A percentile compares a stretch with the other conserved stretches of the same genome.
These are phyloP conservation scores for Nomada ruficornis DNA, from an alignment of 2,888 invertebrate species.

Conservation along the genomic window DNA sequence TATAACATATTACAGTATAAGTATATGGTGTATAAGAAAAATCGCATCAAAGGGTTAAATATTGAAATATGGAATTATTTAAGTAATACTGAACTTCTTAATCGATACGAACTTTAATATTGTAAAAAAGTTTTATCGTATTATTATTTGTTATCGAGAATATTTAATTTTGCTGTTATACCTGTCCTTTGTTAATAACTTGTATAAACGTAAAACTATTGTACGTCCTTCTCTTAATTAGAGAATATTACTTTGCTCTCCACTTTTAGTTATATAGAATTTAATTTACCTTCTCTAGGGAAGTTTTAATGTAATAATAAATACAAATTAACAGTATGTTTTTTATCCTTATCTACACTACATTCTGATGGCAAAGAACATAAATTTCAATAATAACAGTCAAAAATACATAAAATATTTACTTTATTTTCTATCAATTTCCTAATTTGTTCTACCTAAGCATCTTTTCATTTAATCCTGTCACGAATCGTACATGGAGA, in stretches of 20 bases:
- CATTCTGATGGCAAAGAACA: no score
- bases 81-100: constrained; percentile 29
- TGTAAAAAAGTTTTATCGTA: constrained; percentile 7
- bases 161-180: background rate
- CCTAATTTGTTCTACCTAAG: background rate
- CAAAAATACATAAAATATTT: background rate
- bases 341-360: background rate
- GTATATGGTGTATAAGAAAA: background rate
- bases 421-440: background rate
- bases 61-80: background rate
- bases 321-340: background rate
- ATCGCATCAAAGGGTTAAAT: background rate
- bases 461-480: background rate
- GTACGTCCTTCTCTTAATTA: no score
- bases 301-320: no score
- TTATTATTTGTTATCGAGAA: background rate
- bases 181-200: background rate
- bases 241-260: no score
- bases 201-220: background rate
- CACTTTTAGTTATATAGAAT: no score
- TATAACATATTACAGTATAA: background rate
- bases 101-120: constrained; percentile 1
- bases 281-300: no score
- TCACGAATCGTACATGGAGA: no score
- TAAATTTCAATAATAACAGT: background rate